These are phyloP conservation scores for Coluber constrictor DNA, from an alignment of 2,797 vertebrate genomes.

Conservation along the genomic window DNA sequence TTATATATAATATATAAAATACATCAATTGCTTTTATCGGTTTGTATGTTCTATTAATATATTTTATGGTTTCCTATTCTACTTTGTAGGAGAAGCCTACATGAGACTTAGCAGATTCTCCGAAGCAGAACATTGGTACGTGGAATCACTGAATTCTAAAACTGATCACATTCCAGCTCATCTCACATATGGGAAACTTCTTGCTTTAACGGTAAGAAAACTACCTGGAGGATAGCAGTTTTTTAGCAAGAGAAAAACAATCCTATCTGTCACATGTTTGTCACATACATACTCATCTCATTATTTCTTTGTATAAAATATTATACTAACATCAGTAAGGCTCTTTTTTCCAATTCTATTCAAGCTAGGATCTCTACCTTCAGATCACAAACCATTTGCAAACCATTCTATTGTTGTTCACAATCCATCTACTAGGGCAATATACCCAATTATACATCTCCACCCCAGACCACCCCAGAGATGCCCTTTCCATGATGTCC, in stretches of 20 bases:
- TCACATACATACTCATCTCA: neutral
- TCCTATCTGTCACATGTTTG: neutral
- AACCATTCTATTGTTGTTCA: neutral
- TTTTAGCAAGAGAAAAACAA: neutral
- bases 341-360: neutral
- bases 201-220: conserved; percentile 87
- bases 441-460: too few relatives aligned
- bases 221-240: neutral
- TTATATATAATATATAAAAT: neutral
- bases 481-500: too few relatives aligned
- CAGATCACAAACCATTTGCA: neutral
- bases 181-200: conserved; percentile 94
- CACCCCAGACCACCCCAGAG: too few relatives aligned
- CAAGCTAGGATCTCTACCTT: neutral
- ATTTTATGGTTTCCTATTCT: neutral
- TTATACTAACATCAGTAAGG: neutral
- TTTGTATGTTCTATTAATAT: neutral
- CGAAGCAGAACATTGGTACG: conserved; percentile 93
- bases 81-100: conserved; percentile 88
- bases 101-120: conserved; percentile 88
- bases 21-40: neutral
- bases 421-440: neutral
- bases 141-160: conserved; percentile 90
- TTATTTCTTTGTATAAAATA: neutral
- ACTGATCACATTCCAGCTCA: conserved; percentile 98